A percentile compares a stretch with the other conserved stretches of the same genome.
Evolutionary conservation across 2,797 vertebrate species (phyloP).

Genomic region (Poecilia wingei): DNA sequence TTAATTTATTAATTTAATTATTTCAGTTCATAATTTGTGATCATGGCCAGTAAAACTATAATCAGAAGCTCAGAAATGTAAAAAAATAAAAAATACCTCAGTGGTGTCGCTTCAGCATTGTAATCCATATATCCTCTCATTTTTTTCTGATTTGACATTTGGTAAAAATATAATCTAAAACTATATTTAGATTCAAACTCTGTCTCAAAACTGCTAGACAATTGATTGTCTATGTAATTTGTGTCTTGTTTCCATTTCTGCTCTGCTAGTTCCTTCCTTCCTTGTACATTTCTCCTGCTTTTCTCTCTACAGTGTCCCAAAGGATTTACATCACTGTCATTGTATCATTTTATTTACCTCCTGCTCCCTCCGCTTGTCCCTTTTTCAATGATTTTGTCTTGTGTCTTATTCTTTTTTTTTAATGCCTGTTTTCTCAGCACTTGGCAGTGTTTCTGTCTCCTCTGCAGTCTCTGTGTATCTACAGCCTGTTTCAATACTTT

Average conservation of each 20-base stretch:
- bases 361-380: conserved; percentile 26
- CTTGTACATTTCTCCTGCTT: conserved; percentile 21
- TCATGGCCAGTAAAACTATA: neutral
- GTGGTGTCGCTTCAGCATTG: neutral
- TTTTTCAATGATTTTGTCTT: conserved; percentile 36
- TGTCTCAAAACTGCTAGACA: neutral
- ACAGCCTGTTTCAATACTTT: conserved; percentile 27
- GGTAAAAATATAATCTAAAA: neutral
- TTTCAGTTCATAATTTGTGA: no score
- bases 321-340: conserved; percentile 47
- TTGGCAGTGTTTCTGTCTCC: conserved; percentile 57
- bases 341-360: conserved; percentile 21
- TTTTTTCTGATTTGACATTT: neutral
- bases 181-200: neutral
- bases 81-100: neutral
- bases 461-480: conserved; percentile 44
- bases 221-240: conserved; percentile 1
- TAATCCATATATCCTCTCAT: neutral
- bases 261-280: conserved; percentile 17
- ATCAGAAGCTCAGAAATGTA: neutral
- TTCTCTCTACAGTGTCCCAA: conserved; percentile 16
- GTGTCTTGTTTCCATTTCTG: conserved; percentile 27
- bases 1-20: no score
- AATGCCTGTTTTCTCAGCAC: conserved; percentile 44
- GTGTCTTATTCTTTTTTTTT: conserved; percentile 27